Conservation (phyloP, 1,140 invertebrate species). For the Heliconius hewitsoni region DNA sequence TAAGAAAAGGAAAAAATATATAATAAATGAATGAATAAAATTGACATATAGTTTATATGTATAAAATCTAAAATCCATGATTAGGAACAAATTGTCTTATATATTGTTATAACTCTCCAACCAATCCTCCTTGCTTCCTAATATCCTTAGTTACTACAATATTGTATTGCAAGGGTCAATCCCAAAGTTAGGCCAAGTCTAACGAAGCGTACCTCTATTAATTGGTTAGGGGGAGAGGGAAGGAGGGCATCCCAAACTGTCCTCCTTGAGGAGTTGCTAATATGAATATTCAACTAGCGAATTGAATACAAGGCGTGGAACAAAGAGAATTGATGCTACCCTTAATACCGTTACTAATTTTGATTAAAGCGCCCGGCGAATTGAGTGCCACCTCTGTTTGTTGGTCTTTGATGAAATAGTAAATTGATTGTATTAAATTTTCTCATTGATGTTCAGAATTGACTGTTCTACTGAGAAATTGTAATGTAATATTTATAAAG, state of each 20-base stretch:
- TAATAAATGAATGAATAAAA: too few relatives aligned
- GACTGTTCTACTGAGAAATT: neutral
- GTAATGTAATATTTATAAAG: neutral
- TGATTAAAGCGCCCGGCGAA: conserved; percentile 55
- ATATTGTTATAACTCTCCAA: too few relatives aligned
- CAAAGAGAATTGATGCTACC: conserved; percentile 71
- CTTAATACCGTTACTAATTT: conserved; percentile 63
- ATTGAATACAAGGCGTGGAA: conserved; percentile 56
- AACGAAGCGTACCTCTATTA: conserved; percentile 67
- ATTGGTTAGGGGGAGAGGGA: conserved; percentile 52
- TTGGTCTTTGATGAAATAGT: conserved; percentile 41
- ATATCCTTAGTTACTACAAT: conserved; percentile 15
- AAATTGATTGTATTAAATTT: conserved; percentile 41
- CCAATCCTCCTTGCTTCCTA: neutral
- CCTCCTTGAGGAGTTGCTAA: conserved; percentile 57
- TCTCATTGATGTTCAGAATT: conserved; percentile 26
- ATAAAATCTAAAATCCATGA: too few relatives aligned
- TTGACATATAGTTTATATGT: too few relatives aligned
- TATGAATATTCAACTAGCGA: conserved; percentile 73
- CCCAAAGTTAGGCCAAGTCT: conserved; percentile 50
- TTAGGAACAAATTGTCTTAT: too few relatives aligned
- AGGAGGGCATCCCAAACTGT: conserved; percentile 43
- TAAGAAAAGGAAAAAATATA: too few relatives aligned
- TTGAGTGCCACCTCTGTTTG: conserved; percentile 43
- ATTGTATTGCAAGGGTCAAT: conserved; percentile 58